Evolutionary conservation across 2,888 invertebrate genomes (phyloP), one percentile per base, ranked within the genome.

Genomic region (Drosophila siamana): DNA sequence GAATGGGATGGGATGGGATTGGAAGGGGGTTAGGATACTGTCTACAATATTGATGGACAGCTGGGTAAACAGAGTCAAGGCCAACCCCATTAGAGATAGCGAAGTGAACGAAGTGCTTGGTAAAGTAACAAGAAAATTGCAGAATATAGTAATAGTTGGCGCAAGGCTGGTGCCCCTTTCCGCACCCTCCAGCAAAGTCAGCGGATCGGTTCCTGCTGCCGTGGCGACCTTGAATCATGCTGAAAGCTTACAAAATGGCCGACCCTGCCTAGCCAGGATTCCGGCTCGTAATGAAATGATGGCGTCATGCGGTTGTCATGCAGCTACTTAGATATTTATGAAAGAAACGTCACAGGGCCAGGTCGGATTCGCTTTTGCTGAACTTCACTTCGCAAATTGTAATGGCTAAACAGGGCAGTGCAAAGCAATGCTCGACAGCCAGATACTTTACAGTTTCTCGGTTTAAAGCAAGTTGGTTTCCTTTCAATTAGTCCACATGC

Each of bases 251-350:
- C 28, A 33, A 44, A 33, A 54, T 50, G 43, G 26, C 33, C 19
- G 43, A 36, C 28, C 15, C 46, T 40, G 36, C 15, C 52, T 41
- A 11, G 11, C 11, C 55, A 38, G 59, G 26, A 64, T 38, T 50
- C 19, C n/a, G 46, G 15, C 13, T 15, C 13, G 9, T 57, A 38
- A 30, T 38, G 19, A 43, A 41, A 50, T 51, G 54, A 78, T 87
- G 61, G 63, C 81, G 88, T 85, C 88, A 81, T 81, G 50, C 47
- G 59, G 33, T 47, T 22, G 46, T 57, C 60, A 52, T 46, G 60
- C 28, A 44, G 56, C 73, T 82, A 65, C 83, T 82, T 68, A 62
- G 80, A 86, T 88, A 88, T 88, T 88, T 86, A 86, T 86, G 78
- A 86, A 74, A 76, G 67, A 69, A 62, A 52, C 38, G 57, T 30